Percentiles rank a stretch among this genome's conserved stretches.
Evolutionary conservation across 2,113 vertebrate genomes (phyloP).

Genomic region (Centrocercus urophasianus): DNA sequence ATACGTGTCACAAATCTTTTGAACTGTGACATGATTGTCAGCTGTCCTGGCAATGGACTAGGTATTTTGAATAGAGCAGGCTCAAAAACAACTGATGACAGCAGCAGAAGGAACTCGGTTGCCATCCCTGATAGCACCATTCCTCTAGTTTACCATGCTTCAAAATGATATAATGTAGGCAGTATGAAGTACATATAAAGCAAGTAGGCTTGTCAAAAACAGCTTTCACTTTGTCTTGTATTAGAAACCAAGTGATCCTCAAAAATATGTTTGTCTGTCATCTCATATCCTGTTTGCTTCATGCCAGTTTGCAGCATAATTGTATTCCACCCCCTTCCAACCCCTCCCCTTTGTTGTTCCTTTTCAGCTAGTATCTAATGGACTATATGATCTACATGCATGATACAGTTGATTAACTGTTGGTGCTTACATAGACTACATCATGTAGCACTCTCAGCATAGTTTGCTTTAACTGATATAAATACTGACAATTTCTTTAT

Average conservation of each 20-base stretch:
- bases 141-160: slow-evolving; percentile 49
- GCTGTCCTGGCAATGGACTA: not conserved
- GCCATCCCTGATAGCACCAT: slow-evolving; percentile 3
- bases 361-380: slow-evolving; percentile 71
- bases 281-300: slow-evolving; percentile 64
- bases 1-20: not conserved
- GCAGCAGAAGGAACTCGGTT: not conserved
- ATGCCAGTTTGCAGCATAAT: slow-evolving; percentile 65
- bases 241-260: slow-evolving; percentile 64
- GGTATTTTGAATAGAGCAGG: slow-evolving; percentile 31
- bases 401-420: slow-evolving; percentile 67
- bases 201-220: slow-evolving; percentile 62
- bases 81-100: slow-evolving; percentile 7
- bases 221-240: slow-evolving; percentile 63
- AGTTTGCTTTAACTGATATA: slow-evolving; percentile 68
- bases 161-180: slow-evolving; percentile 27
- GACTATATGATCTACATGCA: slow-evolving; percentile 63
- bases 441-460: slow-evolving; percentile 54
- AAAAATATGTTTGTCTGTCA: slow-evolving; percentile 73
- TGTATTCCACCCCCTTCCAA: slow-evolving; percentile 64
- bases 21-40: slow-evolving; percentile 51
- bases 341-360: slow-evolving; percentile 67
- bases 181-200: slow-evolving; percentile 37
- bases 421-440: slow-evolving; percentile 63
- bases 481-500: slow-evolving; percentile 67